A percentile compares a stretch with the other conserved stretches of the same genome.
phyloP scores from a whole-genome alignment of 2,888 invertebrate genomes.

The Vannuccia rotundouncinata region DNA sequence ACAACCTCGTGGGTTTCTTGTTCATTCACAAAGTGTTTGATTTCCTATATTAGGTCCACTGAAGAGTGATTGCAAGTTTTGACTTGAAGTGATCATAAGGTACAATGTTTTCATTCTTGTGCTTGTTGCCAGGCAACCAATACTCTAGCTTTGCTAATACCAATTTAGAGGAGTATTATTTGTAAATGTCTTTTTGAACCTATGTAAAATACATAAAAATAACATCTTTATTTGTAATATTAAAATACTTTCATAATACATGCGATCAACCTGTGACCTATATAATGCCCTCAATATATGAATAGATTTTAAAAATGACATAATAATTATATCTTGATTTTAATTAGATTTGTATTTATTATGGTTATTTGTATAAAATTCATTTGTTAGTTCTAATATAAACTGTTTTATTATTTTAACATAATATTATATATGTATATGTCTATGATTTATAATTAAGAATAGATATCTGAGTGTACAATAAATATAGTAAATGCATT shows the following conservation, averaged over 20 bases:
- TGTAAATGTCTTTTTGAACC: background rate
- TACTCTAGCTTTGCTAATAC: background rate
- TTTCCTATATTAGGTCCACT: background rate
- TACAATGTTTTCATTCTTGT: background rate
- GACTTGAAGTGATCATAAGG: background rate
- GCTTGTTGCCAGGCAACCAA: constrained; percentile 4
- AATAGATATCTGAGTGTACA: background rate
- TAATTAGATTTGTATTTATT: background rate
- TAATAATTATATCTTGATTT: background rate
- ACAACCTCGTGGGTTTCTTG: background rate
- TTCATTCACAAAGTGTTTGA: background rate
- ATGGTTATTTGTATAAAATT: background rate
- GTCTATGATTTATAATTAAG: background rate
- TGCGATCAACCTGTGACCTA: background rate
- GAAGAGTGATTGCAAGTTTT: background rate
- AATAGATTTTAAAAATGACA: background rate
- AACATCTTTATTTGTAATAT: background rate
- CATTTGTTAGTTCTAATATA: background rate
- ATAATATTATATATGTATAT: background rate
- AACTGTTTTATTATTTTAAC: background rate
- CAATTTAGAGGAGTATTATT: background rate
- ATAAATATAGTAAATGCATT: background rate
- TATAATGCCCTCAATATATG: background rate
- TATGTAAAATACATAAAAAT: background rate
- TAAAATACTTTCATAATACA: background rate